Percentiles rank a stretch among this genome's conserved stretches.
phyloP scores from a whole-genome alignment of 2,797 vertebrate genomes.

The Calcarius lapponicus region DNA sequence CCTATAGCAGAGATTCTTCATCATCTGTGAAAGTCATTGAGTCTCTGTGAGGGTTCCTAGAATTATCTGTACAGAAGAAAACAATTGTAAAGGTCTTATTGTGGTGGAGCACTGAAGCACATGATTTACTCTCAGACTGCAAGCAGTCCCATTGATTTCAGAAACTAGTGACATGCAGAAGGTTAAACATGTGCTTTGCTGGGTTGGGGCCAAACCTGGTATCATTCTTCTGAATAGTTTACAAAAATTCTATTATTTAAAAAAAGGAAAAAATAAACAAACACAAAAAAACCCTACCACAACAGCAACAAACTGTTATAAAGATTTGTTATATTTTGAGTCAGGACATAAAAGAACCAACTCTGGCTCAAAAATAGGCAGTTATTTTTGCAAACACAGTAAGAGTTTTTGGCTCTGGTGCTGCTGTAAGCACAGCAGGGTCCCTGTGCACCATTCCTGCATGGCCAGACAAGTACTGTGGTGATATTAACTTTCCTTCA shows the following conservation, averaged over 20 bases:
- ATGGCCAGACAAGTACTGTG: neutral
- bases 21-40: conserved; percentile 15
- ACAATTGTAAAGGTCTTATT: conserved; percentile 57
- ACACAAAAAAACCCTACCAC: neutral
- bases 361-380: conserved; percentile 4
- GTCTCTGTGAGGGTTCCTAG: conserved; percentile 11
- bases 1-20: neutral
- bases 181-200: conserved; percentile 62
- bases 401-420: neutral
- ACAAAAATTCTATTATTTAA: neutral
- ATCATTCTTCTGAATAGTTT: neutral
- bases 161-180: conserved; percentile 55
- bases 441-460: neutral
- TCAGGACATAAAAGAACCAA: neutral
- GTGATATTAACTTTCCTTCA: conserved; percentile 1
- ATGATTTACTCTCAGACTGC: conserved; percentile 55
- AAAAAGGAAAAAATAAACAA: neutral
- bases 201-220: neutral
- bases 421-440: neutral
- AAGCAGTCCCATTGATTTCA: conserved; percentile 57
- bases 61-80: conserved; percentile 56
- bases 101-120: conserved; percentile 51
- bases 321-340: neutral
- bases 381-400: conserved; percentile 13
- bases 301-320: neutral